Evolutionary conservation across 2,888 invertebrate species (phyloP).

Genomic region (Thymelicus acteon): DNA sequence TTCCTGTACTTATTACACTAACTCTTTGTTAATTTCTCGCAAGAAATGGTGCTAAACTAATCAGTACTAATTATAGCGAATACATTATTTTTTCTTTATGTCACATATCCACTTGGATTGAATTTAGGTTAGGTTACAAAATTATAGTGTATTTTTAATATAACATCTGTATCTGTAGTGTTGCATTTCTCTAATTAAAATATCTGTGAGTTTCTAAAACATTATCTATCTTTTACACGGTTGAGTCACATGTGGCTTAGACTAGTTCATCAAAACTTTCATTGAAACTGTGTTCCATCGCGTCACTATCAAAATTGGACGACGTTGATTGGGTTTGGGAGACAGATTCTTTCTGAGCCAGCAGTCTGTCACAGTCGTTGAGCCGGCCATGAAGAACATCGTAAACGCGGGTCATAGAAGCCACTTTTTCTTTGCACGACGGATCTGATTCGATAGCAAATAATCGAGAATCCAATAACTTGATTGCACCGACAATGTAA

Average conservation of each 20-base stretch:
- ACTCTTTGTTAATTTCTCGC: no score
- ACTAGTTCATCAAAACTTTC: constrained; percentile 70
- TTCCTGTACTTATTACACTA: no score
- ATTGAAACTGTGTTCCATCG: constrained; percentile 70
- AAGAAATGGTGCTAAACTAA: no score
- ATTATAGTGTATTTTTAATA: no score
- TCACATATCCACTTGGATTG: no score
- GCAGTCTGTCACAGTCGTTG: constrained; percentile 74
- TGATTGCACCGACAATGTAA: constrained; percentile 80
- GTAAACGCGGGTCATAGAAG: constrained; percentile 79
- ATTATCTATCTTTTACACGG: not conserved
- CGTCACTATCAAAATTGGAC: constrained; percentile 62
- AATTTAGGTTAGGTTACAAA: no score
- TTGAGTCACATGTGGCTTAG: constrained; percentile 45
- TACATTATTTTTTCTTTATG: no score
- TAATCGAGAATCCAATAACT: constrained; percentile 76
- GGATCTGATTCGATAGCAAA: constrained; percentile 82
- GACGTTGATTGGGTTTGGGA: constrained; percentile 57
- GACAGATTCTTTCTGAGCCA: constrained; percentile 66
- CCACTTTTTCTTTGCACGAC: constrained; percentile 79
- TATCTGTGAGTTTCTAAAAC: no score
- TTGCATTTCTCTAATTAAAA: no score
- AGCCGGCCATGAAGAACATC: constrained; percentile 74
- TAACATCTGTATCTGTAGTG: no score
- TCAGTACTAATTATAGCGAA: no score